Conservation (phyloP, 1,140 invertebrate genomes). For the Anastrepha ludens region DNA sequence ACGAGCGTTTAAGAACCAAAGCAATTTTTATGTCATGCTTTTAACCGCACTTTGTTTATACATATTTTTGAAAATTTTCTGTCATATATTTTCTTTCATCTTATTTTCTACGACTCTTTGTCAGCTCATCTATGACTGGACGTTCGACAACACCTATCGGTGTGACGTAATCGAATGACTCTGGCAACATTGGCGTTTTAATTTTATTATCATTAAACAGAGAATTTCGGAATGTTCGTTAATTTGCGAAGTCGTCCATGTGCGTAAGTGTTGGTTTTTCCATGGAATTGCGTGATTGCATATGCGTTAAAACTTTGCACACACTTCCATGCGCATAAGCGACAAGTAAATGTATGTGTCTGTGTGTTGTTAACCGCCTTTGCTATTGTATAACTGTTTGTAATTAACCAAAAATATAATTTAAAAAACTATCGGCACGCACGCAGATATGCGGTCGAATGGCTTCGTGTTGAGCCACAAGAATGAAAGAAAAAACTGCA, state of each 20-base stretch:
- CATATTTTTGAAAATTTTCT: not conserved
- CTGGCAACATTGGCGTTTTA: not conserved
- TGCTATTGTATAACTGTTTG: slow-evolving; percentile 8
- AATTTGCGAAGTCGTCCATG: not conserved
- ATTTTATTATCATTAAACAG: slow-evolving; percentile 8
- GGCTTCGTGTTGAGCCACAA: not conserved
- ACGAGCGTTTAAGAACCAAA: not conserved
- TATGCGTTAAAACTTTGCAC: not conserved
- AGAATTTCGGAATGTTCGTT: not conserved
- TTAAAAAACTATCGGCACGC: not conserved
- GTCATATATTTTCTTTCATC: not conserved
- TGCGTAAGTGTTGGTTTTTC: not conserved
- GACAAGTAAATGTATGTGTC: not conserved
- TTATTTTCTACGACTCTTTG: not conserved
- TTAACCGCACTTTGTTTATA: not conserved
- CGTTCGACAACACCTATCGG: not conserved
- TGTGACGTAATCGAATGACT: not conserved
- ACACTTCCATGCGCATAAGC: not conserved
- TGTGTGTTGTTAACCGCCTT: slow-evolving; percentile 9
- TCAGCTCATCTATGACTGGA: not conserved
- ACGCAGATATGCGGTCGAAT: not conserved
- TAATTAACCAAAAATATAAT: slow-evolving; percentile 40
- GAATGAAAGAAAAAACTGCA: not conserved
- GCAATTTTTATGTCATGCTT: not conserved
- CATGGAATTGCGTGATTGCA: not conserved